A percentile compares a stretch with the other conserved stretches of the same genome.
phyloP scores from a whole-genome alignment of 2,888 invertebrate genomes.

The Pterobdella sp. region DNA sequence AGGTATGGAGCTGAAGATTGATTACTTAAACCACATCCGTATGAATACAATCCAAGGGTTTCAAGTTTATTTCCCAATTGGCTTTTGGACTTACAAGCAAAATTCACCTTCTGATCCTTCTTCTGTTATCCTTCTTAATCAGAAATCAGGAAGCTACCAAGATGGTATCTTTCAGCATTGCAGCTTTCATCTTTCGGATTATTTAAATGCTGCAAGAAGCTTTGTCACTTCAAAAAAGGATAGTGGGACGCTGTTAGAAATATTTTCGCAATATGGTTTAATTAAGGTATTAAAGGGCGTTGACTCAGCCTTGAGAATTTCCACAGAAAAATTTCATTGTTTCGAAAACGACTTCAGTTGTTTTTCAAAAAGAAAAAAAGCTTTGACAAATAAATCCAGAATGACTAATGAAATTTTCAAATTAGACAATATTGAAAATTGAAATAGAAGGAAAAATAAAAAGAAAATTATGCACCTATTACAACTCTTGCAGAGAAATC shows the following conservation, averaged over 20 bases:
- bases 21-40: conserved; percentile 79
- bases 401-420: conserved; percentile 47
- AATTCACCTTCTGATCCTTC: conserved; percentile 46
- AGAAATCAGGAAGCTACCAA: conserved; percentile 67
- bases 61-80: conserved; percentile 84
- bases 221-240: conserved; percentile 50
- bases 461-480: too few species aligned
- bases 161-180: conserved; percentile 64
- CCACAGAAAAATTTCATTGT: conserved; percentile 49
- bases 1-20: conserved; percentile 45
- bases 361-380: conserved; percentile 40
- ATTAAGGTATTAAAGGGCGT: conserved; percentile 70
- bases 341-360: conserved; percentile 41
- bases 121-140: conserved; percentile 45
- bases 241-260: conserved; percentile 57
- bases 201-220: conserved; percentile 60
- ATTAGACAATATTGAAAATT: too few species aligned
- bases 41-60: conserved; percentile 85
- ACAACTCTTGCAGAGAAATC: conserved; percentile 35
- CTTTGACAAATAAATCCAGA: conserved; percentile 46
- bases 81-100: conserved; percentile 79
- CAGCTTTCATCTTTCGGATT: conserved; percentile 74
- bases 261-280: conserved; percentile 61
- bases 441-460: too few species aligned
- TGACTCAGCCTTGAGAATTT: conserved; percentile 67